Base-by-base conservation (phyloP, 1,140 invertebrate species). In the Steinernema khuongi region DNA sequence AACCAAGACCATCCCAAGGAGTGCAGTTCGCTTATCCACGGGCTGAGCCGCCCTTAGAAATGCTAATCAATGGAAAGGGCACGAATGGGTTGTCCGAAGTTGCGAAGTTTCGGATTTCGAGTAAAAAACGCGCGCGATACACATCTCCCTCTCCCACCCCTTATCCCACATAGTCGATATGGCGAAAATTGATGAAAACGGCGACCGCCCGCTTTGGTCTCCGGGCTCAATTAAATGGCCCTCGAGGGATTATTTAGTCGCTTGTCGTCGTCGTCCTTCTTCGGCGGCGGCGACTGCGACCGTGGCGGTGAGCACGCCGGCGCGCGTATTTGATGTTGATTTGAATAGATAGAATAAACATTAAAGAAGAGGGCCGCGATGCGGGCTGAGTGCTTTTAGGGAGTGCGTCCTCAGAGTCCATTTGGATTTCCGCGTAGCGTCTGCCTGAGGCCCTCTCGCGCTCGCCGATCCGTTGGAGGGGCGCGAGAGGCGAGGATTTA, bases 211-310 rank as follows among this genome's bases (percentile, higher is more conserved):
- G 50, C 50, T 60, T 60, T 60, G 50, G 50, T 60, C 50, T 60
- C 50, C 14, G 50, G 50, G 50, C 50, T 60, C 50, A 60, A 60
- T 60, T 60, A 60, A 60, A 60, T 60, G 50, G 50, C 50, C 50
- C 50, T 60, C 50, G 50, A 60, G 50, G 50, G 50, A 60, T 60
- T 60, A 60, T 60, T 60, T 60, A 60, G 50, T 60, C 50, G 50
- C 50, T 60, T 60, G 50, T 60, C 50, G 50, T 60, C 50, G 50
- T 60, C 50, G 50, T 11, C 7, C 36, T 7, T n/a, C 36, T 41
- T n/a, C 7, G 7, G 36, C 7, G n/a, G n/a, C 36, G 36, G n/a
- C n/a, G n/a, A n/a, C n/a, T n/a, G n/a, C n/a, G n/a, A n/a, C n/a
- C n/a, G n/a, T n/a, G n/a, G n/a, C n/a, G n/a, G n/a, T n/a, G n/a